Conservation (phyloP, 2,113 vertebrate genomes). For the Atlantisia rogersi region DNA sequence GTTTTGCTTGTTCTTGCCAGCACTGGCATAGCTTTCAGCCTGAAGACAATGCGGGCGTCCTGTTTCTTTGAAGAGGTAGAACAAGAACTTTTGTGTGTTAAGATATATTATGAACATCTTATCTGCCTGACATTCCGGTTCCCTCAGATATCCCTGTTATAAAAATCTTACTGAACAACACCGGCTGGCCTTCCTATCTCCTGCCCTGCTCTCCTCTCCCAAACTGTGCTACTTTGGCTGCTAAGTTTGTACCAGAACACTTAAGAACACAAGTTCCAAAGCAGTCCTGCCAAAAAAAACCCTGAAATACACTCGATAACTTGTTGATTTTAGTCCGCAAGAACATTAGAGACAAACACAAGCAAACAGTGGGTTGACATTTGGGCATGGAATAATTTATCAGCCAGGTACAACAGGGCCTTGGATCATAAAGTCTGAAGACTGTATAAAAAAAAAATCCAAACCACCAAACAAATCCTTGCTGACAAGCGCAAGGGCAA, state of each 20-base stretch:
- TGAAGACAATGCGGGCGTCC: constrained; percentile 29
- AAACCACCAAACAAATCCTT: not conserved
- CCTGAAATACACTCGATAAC: accelerated
- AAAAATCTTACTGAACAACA: not conserved
- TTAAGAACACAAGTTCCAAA: not conserved
- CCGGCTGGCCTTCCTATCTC: not conserved
- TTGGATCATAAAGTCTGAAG: not conserved
- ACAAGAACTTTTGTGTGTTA: not conserved
- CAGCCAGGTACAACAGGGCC: not conserved
- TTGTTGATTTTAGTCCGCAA: not conserved
- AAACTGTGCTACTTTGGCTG: not conserved
- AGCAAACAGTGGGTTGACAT: not conserved
- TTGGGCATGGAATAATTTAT: not conserved
- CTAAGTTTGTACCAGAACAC: not conserved
- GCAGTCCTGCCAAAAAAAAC: not conserved
- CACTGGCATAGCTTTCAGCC: constrained; percentile 31
- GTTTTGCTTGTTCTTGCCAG: constrained; percentile 12
- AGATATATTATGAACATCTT: not conserved
- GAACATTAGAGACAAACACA: not conserved
- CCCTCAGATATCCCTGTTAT: not conserved
- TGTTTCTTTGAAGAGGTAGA: constrained; percentile 31
- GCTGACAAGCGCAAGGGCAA: constrained; percentile 10
- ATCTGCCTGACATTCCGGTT: not conserved
- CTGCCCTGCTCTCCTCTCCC: not conserved
- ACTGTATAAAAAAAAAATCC: not conserved